Base-by-base conservation (phyloP, 2,797 vertebrate species). In the Aphelocoma californica region DNA sequence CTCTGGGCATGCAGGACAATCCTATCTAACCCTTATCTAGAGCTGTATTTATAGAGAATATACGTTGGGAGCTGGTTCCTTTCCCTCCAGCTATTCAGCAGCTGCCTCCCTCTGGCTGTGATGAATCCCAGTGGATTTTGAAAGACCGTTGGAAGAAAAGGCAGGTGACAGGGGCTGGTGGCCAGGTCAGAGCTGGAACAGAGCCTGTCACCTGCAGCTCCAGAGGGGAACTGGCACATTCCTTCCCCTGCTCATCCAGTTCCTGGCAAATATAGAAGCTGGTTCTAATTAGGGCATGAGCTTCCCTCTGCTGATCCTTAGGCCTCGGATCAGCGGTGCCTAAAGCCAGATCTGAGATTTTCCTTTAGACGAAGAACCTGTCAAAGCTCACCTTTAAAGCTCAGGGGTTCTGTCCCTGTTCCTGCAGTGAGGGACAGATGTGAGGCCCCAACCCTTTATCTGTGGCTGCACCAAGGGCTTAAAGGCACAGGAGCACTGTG, bases 151-250 rank as follows among this genome's bases (percentile, higher is more conserved):
- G 70, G 80, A 65, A 47, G 62, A 53, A 88, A 3, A 88, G 48
- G 57, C 45, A 31, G 38, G n/a, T 62, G 18, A 34, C 56, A 72
- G 69, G 83, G 83, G 82, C 70, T 45, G 17, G 36, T 94, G 93
- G 61, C 81, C 80, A 62, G 80, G 47, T 10, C 58, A n/a, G 28
- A 53, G 84, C 81, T 87, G 92, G 64, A 66, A 7, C 85, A n/a
- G 47, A 54, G 90, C 36, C 92, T 88, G 60, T 61, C 93, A 74
- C 86, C 90, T 95, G 47, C 61, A 50, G 77, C 78, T 97, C 89
- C 94, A n/a, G 74, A 94, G 82, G 74, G 84, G 84, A 86, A 24
- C 93, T 96, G 93, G 44, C 90, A 97, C 72, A 87, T 94, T 87
- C 83, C 80, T 95, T 67, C 38, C 70, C 57, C 8, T 90, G 53